phyloP scores from a whole-genome alignment of 2,797 vertebrate species.

The Coendou prehensilis region DNA sequence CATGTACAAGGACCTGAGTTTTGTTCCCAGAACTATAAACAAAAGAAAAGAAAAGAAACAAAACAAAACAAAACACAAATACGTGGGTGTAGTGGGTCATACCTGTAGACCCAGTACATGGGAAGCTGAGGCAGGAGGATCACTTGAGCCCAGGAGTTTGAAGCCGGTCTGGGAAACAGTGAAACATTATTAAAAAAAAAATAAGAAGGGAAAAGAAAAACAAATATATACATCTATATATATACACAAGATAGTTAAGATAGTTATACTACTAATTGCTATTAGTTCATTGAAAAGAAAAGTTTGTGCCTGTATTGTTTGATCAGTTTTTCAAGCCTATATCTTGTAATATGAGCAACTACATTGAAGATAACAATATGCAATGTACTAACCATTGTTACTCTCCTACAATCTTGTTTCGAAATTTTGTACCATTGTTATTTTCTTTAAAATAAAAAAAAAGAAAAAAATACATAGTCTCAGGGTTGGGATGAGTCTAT shows the following conservation, averaged over 20 bases:
- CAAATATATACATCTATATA: not conserved
- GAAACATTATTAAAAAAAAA: not conserved
- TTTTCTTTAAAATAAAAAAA: too few relatives aligned
- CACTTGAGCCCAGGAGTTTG: not conserved
- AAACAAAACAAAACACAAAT: not conserved
- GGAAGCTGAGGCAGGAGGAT: not conserved
- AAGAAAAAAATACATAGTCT: not conserved
- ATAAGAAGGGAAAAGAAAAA: too few relatives aligned
- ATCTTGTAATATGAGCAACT: too few relatives aligned
- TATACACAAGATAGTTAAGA: too few relatives aligned
- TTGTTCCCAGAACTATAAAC: not conserved
- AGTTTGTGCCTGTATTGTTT: too few relatives aligned
- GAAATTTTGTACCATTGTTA: too few relatives aligned
- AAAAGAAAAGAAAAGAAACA: not conserved
- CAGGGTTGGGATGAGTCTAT: not conserved
- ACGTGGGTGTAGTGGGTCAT: not conserved
- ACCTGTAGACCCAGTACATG: not conserved
- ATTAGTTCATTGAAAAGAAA: too few relatives aligned
- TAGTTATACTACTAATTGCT: too few relatives aligned
- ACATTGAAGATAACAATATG: too few relatives aligned
- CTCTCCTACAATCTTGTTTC: too few relatives aligned
- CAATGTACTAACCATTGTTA: too few relatives aligned
- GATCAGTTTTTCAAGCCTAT: too few relatives aligned
- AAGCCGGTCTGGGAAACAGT: not conserved
- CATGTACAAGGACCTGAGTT: not conserved